These are phyloP conservation scores for Caenorhabditis sp. DNA, from an alignment of 2,888 invertebrate genomes.

Conservation along the genomic window DNA sequence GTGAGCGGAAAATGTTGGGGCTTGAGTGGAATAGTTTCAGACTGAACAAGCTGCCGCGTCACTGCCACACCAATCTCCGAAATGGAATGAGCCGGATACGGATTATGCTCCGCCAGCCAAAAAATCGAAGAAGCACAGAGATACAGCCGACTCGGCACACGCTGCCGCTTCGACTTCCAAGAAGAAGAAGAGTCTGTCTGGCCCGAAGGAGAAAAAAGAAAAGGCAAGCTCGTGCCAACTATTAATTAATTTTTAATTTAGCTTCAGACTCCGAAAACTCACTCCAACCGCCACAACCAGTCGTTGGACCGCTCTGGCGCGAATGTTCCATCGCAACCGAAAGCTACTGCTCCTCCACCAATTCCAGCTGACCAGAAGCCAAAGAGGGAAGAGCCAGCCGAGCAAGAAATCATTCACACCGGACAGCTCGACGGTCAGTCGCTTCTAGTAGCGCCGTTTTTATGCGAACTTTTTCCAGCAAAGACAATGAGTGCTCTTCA, in stretches of 20 bases:
- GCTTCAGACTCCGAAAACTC: slow-evolving; percentile 6
- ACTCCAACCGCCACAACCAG: too few species aligned
- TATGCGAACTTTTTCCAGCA: slow-evolving; percentile 15
- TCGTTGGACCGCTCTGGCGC: too few species aligned
- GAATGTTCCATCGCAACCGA: slow-evolving; percentile 21
- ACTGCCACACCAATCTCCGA: slow-evolving; percentile 24
- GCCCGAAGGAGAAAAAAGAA: not conserved
- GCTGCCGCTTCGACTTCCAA: slow-evolving; percentile 10
- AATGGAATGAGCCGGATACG: slow-evolving; percentile 60
- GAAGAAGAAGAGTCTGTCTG: slow-evolving; percentile 29
- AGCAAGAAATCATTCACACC: not conserved
- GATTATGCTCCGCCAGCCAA: slow-evolving; percentile 60
- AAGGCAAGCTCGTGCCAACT: not conserved
- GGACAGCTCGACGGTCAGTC: slow-evolving; percentile 1
- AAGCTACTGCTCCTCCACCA: slow-evolving; percentile 36
- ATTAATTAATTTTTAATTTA: not conserved
- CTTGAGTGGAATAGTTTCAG: slow-evolving; percentile 46
- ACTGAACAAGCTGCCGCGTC: slow-evolving; percentile 35
- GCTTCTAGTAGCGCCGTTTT: not conserved
- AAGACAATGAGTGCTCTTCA: slow-evolving; percentile 14
- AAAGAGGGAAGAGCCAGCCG: not conserved
- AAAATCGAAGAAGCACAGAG: slow-evolving; percentile 48
- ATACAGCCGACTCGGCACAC: not conserved
- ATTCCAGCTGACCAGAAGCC: not conserved
- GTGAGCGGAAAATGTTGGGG: too few species aligned